Evolutionary conservation across 2,797 vertebrate species (phyloP).

Genomic region (Margarornis squamiger): DNA sequence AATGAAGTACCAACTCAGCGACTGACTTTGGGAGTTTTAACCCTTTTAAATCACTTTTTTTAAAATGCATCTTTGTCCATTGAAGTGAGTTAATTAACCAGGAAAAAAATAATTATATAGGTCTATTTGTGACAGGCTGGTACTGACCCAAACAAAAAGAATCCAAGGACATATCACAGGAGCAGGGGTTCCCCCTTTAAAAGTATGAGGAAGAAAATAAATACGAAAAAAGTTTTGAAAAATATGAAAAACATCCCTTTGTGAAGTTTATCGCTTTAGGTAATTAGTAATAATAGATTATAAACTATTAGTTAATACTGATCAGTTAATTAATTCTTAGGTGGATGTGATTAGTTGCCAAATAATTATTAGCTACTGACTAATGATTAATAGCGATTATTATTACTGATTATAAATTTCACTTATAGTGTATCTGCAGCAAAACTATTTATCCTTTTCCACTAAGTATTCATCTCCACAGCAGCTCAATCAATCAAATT

Average conservation of each 20-base stretch:
- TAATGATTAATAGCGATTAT: neutral
- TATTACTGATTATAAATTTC: neutral
- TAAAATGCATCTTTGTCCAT: neutral
- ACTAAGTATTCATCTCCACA: neutral
- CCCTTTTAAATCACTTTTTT: neutral
- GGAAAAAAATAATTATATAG: neutral
- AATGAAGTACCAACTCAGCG: neutral
- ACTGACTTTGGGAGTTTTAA: too few relatives aligned
- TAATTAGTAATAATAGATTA: neutral
- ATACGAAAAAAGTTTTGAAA: neutral
- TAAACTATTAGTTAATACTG: neutral
- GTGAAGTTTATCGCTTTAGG: neutral
- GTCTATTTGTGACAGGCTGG: neutral
- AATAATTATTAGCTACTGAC: neutral
- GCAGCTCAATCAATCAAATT: neutral
- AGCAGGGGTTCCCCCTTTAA: neutral
- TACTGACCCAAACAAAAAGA: neutral
- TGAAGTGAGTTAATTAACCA: neutral
- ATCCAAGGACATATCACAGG: fast-evolving
- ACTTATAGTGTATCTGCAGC: neutral
- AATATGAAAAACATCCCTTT: neutral
- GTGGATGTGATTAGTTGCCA: neutral
- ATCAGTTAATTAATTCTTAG: neutral
- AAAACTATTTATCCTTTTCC: neutral
- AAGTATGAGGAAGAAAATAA: neutral